Percentiles rank a stretch among this genome's conserved stretches.
These are phyloP conservation scores for Petrocephalus zakoni DNA, from an alignment of 2,113 vertebrate genomes.

Conservation along the genomic window DNA sequence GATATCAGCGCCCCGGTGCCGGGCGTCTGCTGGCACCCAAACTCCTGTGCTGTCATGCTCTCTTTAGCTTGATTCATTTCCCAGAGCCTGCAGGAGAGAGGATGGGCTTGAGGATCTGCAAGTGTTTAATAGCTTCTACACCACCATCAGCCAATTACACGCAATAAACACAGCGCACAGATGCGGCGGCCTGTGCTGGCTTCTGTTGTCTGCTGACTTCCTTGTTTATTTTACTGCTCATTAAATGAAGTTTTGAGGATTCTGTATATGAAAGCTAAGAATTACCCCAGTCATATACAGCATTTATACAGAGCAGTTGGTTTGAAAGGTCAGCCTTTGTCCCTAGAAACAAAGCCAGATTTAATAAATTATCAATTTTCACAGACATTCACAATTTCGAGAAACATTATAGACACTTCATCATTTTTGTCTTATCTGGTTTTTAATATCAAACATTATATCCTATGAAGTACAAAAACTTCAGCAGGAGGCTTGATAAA, in stretches of 20 bases:
- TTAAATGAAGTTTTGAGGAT: background rate
- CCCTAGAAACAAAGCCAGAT: background rate
- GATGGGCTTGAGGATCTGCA: background rate
- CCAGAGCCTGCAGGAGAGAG: background rate
- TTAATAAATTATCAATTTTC: background rate
- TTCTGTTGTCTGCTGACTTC: background rate
- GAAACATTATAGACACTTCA: background rate
- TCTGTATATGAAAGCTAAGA: background rate
- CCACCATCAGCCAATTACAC: constrained; percentile 10
- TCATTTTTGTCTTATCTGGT: background rate
- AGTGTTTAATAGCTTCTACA: constrained; percentile 7
- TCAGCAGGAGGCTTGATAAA: background rate
- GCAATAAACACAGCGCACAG: background rate
- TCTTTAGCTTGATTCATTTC: constrained; percentile 14
- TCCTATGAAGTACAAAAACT: background rate
- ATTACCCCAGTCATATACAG: background rate
- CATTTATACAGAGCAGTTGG: background rate
- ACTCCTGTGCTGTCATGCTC: background rate
- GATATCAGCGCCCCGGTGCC: background rate
- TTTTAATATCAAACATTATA: background rate
- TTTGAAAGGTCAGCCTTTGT: background rate
- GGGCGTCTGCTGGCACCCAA: background rate
- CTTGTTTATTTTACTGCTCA: background rate
- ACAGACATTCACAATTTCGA: background rate
- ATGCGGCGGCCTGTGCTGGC: background rate